Conservation (phyloP, 2,888 invertebrate species). For the Cheilosia soror region DNA sequence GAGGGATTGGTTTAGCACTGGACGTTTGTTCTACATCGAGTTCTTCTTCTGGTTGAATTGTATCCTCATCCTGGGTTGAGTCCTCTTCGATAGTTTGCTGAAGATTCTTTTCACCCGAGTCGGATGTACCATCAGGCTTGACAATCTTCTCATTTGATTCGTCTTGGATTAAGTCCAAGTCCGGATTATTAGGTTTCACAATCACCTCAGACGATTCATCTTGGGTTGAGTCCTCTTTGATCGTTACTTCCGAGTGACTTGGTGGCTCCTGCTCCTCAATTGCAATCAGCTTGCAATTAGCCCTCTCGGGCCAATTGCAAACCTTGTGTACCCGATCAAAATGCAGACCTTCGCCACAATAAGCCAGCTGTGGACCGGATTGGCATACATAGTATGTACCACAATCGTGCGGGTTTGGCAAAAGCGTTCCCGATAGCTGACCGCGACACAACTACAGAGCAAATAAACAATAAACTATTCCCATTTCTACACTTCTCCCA, state of each 20-base stretch:
- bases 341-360: conserved; percentile 78
- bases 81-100: too few species aligned
- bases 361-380: conserved; percentile 75
- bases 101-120: too few species aligned
- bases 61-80: neutral
- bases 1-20: too few species aligned
- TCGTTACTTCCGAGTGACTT: neutral
- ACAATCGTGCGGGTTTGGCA: conserved; percentile 80
- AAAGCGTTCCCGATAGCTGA: conserved; percentile 29
- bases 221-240: neutral
- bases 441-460: conserved; percentile 49
- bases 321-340: conserved; percentile 78
- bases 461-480: neutral
- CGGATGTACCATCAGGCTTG: too few species aligned
- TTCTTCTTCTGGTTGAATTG: too few species aligned
- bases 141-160: too few species aligned
- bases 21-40: too few species aligned
- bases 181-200: too few species aligned
- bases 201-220: neutral
- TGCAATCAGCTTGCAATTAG: conserved; percentile 75
- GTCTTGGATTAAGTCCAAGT: too few species aligned
- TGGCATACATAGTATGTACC: conserved; percentile 79
- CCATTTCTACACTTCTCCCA: too few species aligned
- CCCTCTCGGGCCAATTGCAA: conserved; percentile 79
- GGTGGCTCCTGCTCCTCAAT: conserved; percentile 21